These are phyloP conservation scores for Diadophis punctatus DNA, from an alignment of 2,113 vertebrate genomes.

Conservation along the genomic window DNA sequence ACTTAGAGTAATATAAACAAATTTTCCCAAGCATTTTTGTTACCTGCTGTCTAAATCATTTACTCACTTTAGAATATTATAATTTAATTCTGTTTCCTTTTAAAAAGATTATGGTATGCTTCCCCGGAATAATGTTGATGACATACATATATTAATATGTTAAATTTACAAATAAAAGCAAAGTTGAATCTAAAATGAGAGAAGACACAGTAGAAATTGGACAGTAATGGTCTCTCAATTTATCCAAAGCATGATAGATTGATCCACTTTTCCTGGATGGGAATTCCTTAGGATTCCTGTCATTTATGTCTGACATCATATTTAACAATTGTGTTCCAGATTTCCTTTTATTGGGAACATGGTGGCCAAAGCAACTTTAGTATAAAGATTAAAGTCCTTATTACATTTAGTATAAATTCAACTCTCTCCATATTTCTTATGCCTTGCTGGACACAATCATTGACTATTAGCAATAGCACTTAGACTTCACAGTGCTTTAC, in stretches of 20 bases:
- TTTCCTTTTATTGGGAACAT: background rate
- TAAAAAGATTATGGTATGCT: background rate
- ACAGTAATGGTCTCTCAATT: background rate
- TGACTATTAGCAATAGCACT: too few relatives aligned
- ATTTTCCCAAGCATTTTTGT: too few relatives aligned
- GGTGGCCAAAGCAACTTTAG: background rate
- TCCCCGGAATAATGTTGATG: background rate
- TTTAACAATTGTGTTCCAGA: too few relatives aligned
- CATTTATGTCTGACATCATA: background rate
- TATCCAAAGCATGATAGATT: background rate
- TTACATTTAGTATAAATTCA: background rate
- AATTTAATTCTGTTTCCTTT: background rate
- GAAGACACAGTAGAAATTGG: background rate
- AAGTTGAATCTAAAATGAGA: background rate
- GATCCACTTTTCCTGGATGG: too few relatives aligned
- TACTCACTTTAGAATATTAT: background rate
- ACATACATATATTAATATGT: background rate
- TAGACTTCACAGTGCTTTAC: too few relatives aligned
- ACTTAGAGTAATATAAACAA: too few relatives aligned
- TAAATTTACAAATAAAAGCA: slow-evolving; percentile 10
- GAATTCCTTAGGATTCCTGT: background rate
- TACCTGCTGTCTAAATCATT: background rate
- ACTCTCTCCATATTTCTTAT: background rate
- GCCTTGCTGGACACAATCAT: background rate
- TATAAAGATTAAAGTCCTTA: too few relatives aligned